Percentiles rank a stretch among this genome's conserved stretches.
phyloP scores from a whole-genome alignment of 2,113 vertebrate genomes.

The Corydoras maculifer region DNA sequence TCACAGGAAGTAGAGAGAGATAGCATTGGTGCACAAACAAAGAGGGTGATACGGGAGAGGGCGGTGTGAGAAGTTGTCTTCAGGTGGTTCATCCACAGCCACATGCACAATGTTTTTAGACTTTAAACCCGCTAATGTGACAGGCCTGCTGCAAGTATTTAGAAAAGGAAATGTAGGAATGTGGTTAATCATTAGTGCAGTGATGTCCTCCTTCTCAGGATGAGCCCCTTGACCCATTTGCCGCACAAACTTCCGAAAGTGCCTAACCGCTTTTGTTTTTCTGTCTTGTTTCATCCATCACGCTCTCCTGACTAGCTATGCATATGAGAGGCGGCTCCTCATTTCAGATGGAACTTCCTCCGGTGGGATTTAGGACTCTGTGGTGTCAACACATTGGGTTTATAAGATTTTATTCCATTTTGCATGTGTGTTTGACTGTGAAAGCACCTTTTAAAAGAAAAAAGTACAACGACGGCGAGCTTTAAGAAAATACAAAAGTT shows the following conservation, averaged over 20 bases:
- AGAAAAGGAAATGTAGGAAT: conserved; percentile 60
- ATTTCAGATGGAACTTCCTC: conserved; percentile 35
- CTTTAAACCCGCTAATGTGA: conserved; percentile 34
- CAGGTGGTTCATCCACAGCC: conserved; percentile 11
- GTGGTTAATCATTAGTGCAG: conserved; percentile 60
- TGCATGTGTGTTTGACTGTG: background rate
- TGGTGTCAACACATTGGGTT: too few species aligned
- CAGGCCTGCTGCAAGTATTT: conserved; percentile 54
- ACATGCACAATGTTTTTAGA: background rate
- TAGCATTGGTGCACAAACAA: too few species aligned
- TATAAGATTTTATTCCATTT: too few species aligned
- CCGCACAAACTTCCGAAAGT: conserved; percentile 56
- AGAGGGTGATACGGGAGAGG: conserved; percentile 7
- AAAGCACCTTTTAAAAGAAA: too few species aligned
- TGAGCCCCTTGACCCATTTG: conserved; percentile 57
- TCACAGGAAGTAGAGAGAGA: conserved; percentile 26
- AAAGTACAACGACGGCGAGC: too few species aligned
- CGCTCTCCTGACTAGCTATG: conserved; percentile 42
- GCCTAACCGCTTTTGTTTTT: conserved; percentile 46
- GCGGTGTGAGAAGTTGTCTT: conserved; percentile 15
- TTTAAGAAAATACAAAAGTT: too few species aligned
- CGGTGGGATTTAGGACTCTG: background rate
- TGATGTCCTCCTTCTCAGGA: conserved; percentile 52
- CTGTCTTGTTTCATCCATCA: conserved; percentile 55
- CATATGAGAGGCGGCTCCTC: conserved; percentile 39